phyloP scores from a whole-genome alignment of 2,888 invertebrate species.

The Hydropsyche betteni region DNA sequence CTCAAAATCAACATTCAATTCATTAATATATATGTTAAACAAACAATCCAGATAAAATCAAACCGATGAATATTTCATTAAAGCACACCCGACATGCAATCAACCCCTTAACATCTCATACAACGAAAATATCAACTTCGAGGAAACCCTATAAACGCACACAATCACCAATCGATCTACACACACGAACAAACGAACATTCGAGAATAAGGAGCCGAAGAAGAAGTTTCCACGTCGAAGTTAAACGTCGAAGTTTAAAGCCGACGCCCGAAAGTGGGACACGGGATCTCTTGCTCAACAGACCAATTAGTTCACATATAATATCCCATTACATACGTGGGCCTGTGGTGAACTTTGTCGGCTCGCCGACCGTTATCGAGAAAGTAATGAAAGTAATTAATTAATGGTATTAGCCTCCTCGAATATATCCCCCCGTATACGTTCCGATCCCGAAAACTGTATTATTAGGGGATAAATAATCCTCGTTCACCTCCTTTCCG shows the following conservation, averaged over 20 bases:
- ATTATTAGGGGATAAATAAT: conserved; percentile 33
- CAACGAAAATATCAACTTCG: no score
- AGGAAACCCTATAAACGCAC: no score
- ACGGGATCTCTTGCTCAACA: conserved; percentile 38
- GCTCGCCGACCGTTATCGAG: conserved; percentile 32
- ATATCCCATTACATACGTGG: conserved; percentile 36
- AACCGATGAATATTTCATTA: no score
- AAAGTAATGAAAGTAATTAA: conserved; percentile 36
- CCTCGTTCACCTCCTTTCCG: background rate
- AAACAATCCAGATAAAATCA: no score
- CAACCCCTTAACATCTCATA: no score
- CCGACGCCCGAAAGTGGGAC: conserved; percentile 35
- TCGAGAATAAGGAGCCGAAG: background rate
- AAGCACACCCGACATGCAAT: no score
- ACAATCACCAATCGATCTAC: no score
- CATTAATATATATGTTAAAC: no score
- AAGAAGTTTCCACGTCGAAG: conserved; percentile 33
- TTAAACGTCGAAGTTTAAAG: conserved; percentile 35
- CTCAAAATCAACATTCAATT: no score
- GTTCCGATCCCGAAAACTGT: conserved; percentile 27
- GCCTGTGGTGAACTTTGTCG: conserved; percentile 30
- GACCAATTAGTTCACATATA: conserved; percentile 40
- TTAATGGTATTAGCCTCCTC: conserved; percentile 29
- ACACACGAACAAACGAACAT: background rate
- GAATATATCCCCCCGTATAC: background rate